phyloP scores from a whole-genome alignment of 2,888 invertebrate genomes.

The Pseudolycoriella hygida region DNA sequence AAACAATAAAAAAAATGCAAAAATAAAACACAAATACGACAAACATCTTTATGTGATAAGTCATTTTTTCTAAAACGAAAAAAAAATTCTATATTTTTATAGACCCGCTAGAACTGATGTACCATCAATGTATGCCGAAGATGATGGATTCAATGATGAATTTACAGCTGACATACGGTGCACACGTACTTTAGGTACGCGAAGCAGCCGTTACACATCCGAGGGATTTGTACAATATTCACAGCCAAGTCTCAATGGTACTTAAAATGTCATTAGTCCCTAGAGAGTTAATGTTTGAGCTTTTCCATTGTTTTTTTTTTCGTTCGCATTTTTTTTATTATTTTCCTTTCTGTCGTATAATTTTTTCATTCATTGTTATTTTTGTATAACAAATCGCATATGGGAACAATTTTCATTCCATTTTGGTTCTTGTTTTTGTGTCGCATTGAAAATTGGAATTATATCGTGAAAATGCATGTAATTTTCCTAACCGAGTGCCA shows the following conservation, averaged over 20 bases:
- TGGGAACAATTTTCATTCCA: not conserved
- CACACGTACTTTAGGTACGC: constrained; percentile 16
- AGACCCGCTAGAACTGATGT: constrained; percentile 30
- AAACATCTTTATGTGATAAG: too few species aligned
- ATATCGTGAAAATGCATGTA: constrained; percentile 1
- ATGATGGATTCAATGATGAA: constrained; percentile 22
- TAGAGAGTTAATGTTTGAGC: not conserved
- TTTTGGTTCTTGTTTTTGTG: not conserved
- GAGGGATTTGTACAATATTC: constrained; percentile 31
- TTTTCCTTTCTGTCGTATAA: not conserved
- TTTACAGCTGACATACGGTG: constrained; percentile 17
- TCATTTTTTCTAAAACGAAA: not conserved
- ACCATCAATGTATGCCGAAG: constrained; percentile 31
- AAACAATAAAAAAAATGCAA: too few species aligned
- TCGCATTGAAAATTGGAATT: not conserved
- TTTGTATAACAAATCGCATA: not conserved
- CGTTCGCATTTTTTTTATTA: not conserved
- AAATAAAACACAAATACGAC: too few species aligned
- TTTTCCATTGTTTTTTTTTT: not conserved
- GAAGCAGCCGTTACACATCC: constrained; percentile 22
- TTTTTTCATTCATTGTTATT: not conserved
- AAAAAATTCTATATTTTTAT: constrained; percentile 1
- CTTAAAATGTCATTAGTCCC: constrained; percentile 2
- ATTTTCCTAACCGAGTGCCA: not conserved
- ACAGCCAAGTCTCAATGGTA: constrained; percentile 31